Evolutionary conservation across 2,888 invertebrate species (phyloP).

Genomic region (Phyllotreta striolata): DNA sequence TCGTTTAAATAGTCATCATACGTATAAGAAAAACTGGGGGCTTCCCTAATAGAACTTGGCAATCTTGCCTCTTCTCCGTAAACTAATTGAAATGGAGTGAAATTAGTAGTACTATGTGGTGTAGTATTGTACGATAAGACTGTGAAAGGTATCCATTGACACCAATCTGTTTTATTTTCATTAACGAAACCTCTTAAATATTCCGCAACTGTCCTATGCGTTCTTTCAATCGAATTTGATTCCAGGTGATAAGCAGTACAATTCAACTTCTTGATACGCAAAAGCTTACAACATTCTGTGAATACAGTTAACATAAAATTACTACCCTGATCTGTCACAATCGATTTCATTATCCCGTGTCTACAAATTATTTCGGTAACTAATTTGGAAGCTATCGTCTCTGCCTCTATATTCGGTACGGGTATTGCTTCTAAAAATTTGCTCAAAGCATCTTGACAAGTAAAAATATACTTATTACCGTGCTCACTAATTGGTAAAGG

Average conservation of each 20-base stretch:
- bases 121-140: conserved; percentile 41
- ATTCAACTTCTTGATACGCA: conserved; percentile 26
- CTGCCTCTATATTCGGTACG: conserved; percentile 43
- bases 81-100: conserved; percentile 42
- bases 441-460: conserved; percentile 45
- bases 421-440: conserved; percentile 49
- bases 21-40: background rate
- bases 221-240: conserved; percentile 40
- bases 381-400: conserved; percentile 44
- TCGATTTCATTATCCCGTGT: conserved; percentile 47
- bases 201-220: conserved; percentile 38
- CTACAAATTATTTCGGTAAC: conserved; percentile 40
- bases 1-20: conserved; percentile 2
- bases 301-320: conserved; percentile 44
- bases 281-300: conserved; percentile 10
- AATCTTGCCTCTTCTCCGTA: conserved; percentile 29
- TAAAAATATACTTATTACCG: conserved; percentile 47
- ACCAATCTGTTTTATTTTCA: conserved; percentile 46
- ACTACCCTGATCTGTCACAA: conserved; percentile 47
- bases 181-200: conserved; percentile 45
- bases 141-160: conserved; percentile 45
- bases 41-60: background rate
- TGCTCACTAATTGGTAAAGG: conserved; percentile 37
- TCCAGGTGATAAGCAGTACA: conserved; percentile 41
- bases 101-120: conserved; percentile 40